phyloP scores from a whole-genome alignment of 2,888 invertebrate genomes.

The Latheticus oryzae region DNA sequence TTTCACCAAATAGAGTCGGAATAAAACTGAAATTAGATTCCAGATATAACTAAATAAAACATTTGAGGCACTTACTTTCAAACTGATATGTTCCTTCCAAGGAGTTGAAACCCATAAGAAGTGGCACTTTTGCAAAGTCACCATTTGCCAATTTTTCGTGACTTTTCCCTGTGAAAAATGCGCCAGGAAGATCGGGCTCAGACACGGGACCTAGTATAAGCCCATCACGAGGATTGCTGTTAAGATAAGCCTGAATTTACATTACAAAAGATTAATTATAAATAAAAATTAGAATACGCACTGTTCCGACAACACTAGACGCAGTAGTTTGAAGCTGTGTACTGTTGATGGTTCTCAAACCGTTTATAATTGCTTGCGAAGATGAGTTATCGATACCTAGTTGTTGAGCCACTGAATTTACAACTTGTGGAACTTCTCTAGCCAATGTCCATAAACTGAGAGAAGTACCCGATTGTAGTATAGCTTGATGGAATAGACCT shows the following conservation, averaged over 20 bases:
- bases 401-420: conserved; percentile 39
- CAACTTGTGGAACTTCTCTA: conserved; percentile 38
- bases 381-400: conserved; percentile 40
- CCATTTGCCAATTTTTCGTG: conserved; percentile 42
- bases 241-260: conserved; percentile 32
- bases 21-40: conserved; percentile 61
- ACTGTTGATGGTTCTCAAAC: conserved; percentile 41
- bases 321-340: conserved; percentile 12
- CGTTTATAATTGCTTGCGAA: conserved; percentile 41
- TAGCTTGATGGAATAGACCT: conserved; percentile 51
- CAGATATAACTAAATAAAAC: conserved; percentile 26
- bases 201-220: conserved; percentile 43
- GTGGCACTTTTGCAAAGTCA: conserved; percentile 58
- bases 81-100: conserved; percentile 60
- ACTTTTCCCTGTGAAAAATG: conserved; percentile 42
- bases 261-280: too few relatives aligned
- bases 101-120: conserved; percentile 69
- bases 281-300: too few relatives aligned
- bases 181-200: conserved; percentile 42
- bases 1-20: conserved; percentile 59
- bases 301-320: too few relatives aligned
- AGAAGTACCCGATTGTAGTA: conserved; percentile 51
- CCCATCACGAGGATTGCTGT: conserved; percentile 40
- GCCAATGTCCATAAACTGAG: conserved; percentile 48
- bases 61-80: conserved; percentile 18